phyloP scores from a whole-genome alignment of 2,888 invertebrate genomes.

The Netelia melanura region DNA sequence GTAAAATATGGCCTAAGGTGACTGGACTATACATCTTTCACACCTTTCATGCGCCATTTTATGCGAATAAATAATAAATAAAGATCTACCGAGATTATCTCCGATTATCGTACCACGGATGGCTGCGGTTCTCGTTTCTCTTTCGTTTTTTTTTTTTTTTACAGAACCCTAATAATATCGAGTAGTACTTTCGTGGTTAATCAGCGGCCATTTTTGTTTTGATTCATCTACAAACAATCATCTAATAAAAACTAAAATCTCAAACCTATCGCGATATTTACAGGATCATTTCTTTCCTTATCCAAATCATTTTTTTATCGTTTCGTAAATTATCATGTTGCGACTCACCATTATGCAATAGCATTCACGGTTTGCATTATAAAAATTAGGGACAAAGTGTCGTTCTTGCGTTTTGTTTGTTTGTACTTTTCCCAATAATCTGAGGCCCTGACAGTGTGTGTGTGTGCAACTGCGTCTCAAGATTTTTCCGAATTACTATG shows the following conservation, averaged over 20 bases:
- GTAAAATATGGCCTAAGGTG: no score
- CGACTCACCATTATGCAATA: slow-evolving; percentile 59
- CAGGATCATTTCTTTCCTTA: slow-evolving; percentile 71
- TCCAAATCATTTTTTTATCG: slow-evolving; percentile 26
- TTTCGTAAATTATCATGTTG: slow-evolving; percentile 39
- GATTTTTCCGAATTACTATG: slow-evolving; percentile 6
- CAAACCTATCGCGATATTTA: slow-evolving; percentile 77
- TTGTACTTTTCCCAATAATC: slow-evolving; percentile 81
- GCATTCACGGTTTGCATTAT: slow-evolving; percentile 65
- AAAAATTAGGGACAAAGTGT: slow-evolving; percentile 82
- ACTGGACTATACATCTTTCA: slow-evolving; percentile 78
- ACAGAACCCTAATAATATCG: slow-evolving; percentile 61
- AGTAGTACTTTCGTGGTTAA: slow-evolving; percentile 67
- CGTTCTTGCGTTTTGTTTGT: slow-evolving; percentile 76
- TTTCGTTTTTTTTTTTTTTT: slow-evolving; percentile 30
- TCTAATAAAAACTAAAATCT: slow-evolving; percentile 72
- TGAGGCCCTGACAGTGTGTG: slow-evolving; percentile 66
- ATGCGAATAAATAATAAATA: slow-evolving; percentile 83
- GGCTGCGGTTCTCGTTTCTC: slow-evolving; percentile 59
- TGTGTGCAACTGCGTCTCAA: background rate
- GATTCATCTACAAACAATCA: slow-evolving; percentile 70
- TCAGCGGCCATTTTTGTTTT: slow-evolving; percentile 67
- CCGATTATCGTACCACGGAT: slow-evolving; percentile 72
- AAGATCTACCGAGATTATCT: slow-evolving; percentile 70
- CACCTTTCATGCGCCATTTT: slow-evolving; percentile 77